Evolutionary conservation across 2,113 vertebrate genomes (phyloP).

Genomic region (Oreochromis spilurus): DNA sequence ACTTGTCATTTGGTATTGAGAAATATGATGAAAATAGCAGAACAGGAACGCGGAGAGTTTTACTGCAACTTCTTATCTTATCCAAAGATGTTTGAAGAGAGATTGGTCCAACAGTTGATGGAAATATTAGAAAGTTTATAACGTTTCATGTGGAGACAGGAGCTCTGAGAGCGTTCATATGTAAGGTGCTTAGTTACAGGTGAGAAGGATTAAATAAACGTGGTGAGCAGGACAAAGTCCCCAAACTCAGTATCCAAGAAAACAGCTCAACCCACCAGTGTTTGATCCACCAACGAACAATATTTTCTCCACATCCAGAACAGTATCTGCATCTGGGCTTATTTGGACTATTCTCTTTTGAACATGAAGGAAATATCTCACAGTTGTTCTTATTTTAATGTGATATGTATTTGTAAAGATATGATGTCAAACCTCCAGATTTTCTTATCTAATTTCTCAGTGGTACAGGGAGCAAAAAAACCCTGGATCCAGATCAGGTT

Average conservation of each 20-base stretch:
- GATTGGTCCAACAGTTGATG: neutral
- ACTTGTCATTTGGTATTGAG: neutral
- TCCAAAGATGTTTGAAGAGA: neutral
- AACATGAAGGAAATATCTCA: neutral
- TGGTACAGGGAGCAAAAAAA: too few species aligned
- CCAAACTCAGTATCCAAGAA: fast-evolving
- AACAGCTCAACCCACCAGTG: neutral
- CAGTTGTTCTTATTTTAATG: neutral
- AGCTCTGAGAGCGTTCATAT: neutral
- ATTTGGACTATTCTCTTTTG: neutral
- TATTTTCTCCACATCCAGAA: neutral
- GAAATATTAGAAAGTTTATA: neutral
- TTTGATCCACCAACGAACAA: neutral
- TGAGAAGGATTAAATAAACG: neutral
- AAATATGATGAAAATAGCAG: neutral
- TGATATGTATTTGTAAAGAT: neutral
- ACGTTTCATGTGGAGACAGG: neutral
- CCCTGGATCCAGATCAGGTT: too few species aligned
- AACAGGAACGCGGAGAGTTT: neutral
- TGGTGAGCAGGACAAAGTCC: neutral
- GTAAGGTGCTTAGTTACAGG: neutral
- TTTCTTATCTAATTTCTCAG: too few species aligned
- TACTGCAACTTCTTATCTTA: neutral
- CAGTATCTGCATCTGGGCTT: neutral
- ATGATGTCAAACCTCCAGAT: too few species aligned